Percentiles rank a stretch among this genome's conserved stretches.
These are phyloP conservation scores for Girardinichthys multiradiatus DNA, from an alignment of 2,113 vertebrate genomes.

Conservation along the genomic window DNA sequence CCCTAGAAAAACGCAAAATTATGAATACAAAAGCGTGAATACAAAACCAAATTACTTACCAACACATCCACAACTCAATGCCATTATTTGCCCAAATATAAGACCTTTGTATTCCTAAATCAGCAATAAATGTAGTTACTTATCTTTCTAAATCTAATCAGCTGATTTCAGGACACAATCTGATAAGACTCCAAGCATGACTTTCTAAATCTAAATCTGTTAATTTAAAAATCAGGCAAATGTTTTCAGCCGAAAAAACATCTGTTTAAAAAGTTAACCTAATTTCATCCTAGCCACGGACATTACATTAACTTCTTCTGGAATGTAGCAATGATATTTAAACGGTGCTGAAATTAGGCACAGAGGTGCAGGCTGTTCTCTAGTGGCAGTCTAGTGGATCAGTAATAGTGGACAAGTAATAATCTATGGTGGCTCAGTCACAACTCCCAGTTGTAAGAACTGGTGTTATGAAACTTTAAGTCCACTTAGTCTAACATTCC, in stretches of 20 bases:
- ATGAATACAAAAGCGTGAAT: conserved; percentile 19
- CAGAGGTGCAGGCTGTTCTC: conserved; percentile 25
- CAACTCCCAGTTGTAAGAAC: neutral
- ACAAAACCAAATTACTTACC: conserved; percentile 5
- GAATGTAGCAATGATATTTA: conserved; percentile 26
- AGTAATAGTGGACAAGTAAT: conserved; percentile 37
- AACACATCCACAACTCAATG: conserved; percentile 8
- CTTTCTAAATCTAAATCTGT: conserved; percentile 6
- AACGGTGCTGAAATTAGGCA: conserved; percentile 60
- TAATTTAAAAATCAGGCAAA: conserved; percentile 42
- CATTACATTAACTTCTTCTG: conserved; percentile 11
- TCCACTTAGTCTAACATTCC: no score
- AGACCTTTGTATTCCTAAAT: neutral
- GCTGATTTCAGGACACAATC: conserved; percentile 24
- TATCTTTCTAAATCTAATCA: conserved; percentile 9
- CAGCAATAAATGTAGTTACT: conserved; percentile 24
- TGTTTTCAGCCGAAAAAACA: conserved; percentile 31
- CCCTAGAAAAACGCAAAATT: conserved; percentile 19
- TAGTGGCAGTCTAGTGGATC: conserved; percentile 37
- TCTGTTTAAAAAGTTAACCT: conserved; percentile 37
- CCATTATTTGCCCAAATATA: conserved; percentile 21
- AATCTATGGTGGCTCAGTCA: conserved; percentile 1
- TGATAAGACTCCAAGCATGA: neutral
- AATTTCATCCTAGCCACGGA: conserved; percentile 18
- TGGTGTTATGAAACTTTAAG: neutral